These are phyloP conservation scores for Minunthozetes semirufus DNA, from an alignment of 2,888 invertebrate genomes.

Conservation along the genomic window DNA sequence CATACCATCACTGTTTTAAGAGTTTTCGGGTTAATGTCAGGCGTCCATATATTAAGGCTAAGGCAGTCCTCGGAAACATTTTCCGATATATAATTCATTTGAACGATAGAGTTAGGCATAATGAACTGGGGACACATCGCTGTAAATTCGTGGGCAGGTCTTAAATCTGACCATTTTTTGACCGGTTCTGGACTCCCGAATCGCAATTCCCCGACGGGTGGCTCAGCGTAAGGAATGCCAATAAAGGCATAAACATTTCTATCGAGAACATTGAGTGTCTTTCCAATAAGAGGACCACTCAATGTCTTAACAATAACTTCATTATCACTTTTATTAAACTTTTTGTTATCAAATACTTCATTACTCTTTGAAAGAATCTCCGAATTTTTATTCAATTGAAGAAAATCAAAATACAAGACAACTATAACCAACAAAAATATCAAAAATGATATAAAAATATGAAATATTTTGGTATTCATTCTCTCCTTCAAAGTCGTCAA, in stretches of 20 bases:
- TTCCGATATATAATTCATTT: neutral
- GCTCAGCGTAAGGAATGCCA: constrained; percentile 25
- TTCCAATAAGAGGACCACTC: neutral
- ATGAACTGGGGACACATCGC: too few relatives aligned
- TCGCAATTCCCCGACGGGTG: neutral
- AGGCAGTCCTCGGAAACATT: constrained; percentile 30
- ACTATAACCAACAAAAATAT: too few relatives aligned
- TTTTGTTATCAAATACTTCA: too few relatives aligned
- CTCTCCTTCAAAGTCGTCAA: too few relatives aligned
- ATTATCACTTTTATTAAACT: too few relatives aligned
- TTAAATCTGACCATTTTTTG: neutral
- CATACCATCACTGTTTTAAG: neutral
- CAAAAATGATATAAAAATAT: too few relatives aligned
- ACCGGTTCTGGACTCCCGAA: constrained; percentile 3
- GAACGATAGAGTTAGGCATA: too few relatives aligned
- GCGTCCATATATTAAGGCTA: constrained; percentile 22
- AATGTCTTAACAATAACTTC: neutral
- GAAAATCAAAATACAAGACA: too few relatives aligned
- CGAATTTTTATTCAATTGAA: too few relatives aligned
- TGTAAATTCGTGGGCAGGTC: neutral
- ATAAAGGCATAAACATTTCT: neutral
- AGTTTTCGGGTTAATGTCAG: neutral
- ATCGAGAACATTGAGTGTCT: neutral
- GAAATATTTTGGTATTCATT: too few relatives aligned
- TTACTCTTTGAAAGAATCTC: too few relatives aligned